Evolutionary conservation across 2,888 invertebrate genomes (phyloP).

Genomic region (Drosophila barbarae): DNA sequence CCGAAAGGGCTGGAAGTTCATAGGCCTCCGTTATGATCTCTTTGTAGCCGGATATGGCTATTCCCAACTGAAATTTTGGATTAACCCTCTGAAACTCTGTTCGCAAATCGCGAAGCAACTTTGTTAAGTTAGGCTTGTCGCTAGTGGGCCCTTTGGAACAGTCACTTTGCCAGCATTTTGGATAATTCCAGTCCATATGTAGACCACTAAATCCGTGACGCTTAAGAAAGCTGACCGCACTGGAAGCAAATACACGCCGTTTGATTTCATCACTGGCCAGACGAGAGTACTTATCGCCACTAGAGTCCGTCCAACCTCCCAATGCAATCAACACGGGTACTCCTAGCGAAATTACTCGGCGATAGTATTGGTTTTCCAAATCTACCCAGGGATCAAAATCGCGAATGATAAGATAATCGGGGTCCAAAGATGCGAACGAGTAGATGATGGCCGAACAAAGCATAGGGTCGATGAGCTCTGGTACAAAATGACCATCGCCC

Average conservation of each 20-base stretch:
- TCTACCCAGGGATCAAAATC: constrained; percentile 94
- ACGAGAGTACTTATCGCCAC: constrained; percentile 91
- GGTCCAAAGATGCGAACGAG: constrained; percentile 92
- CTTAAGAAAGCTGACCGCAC: constrained; percentile 85
- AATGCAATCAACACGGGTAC: constrained; percentile 87
- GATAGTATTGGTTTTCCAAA: constrained; percentile 91
- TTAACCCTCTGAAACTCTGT: constrained; percentile 72
- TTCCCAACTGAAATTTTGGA: constrained; percentile 86
- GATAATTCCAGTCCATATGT: constrained; percentile 97
- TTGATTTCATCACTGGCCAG: constrained; percentile 85
- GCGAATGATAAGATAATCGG: constrained; percentile 87
- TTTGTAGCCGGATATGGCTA: constrained; percentile 93
- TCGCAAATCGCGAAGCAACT: constrained; percentile 84
- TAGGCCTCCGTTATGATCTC: constrained; percentile 94
- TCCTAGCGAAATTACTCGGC: constrained; percentile 86
- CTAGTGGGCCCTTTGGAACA: constrained; percentile 89
- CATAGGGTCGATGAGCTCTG: constrained; percentile 89
- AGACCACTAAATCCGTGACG: constrained; percentile 91
- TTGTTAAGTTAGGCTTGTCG: constrained; percentile 89
- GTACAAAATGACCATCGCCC: constrained; percentile 90
- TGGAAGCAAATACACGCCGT: constrained; percentile 86
- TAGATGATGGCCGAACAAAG: constrained; percentile 94
- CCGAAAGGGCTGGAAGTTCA: constrained; percentile 86
- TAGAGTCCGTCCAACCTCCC: constrained; percentile 98
- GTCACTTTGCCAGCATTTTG: constrained; percentile 95